Evolutionary conservation across 2,888 invertebrate species (phyloP).

Genomic region (Cantharis nigra): DNA sequence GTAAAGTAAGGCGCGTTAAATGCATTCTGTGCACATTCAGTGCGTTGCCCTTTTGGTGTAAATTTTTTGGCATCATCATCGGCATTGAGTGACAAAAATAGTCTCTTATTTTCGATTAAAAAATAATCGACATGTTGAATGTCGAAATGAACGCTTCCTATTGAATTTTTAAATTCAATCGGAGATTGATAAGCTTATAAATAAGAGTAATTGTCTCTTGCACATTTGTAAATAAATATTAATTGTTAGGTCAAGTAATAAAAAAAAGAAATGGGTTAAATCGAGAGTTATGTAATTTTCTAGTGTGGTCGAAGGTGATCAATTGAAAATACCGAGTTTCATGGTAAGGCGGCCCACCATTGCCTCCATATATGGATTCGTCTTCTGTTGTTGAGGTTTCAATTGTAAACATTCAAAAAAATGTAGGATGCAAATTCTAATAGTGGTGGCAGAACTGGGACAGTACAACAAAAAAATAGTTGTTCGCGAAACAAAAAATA

Average conservation of each 20-base stretch:
- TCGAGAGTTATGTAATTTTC: not conserved
- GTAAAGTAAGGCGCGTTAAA: not conserved
- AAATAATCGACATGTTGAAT: conserved; percentile 2
- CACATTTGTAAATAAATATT: not conserved
- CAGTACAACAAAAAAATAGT: not conserved
- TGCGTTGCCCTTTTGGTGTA: conserved; percentile 25
- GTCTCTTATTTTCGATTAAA: conserved; percentile 3
- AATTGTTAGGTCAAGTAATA: not conserved
- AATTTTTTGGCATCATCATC: conserved; percentile 37
- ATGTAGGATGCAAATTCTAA: conserved; percentile 1
- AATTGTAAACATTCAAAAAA: conserved; percentile 3
- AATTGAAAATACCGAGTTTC: not conserved
- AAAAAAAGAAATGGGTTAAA: not conserved
- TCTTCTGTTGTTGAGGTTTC: not conserved
- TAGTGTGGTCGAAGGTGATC: not conserved
- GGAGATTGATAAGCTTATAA: not conserved
- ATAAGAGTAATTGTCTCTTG: not conserved
- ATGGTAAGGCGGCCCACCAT: conserved; percentile 2
- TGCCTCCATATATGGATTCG: not conserved
- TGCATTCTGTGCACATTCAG: conserved; percentile 4
- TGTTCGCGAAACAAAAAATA: not conserved
- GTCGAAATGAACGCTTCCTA: not conserved
- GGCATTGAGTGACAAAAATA: conserved; percentile 37
- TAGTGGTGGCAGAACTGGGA: not conserved
- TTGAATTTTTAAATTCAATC: not conserved